phyloP scores from a whole-genome alignment of 2,113 vertebrate species.

The Sylvilagus bachmani region DNA sequence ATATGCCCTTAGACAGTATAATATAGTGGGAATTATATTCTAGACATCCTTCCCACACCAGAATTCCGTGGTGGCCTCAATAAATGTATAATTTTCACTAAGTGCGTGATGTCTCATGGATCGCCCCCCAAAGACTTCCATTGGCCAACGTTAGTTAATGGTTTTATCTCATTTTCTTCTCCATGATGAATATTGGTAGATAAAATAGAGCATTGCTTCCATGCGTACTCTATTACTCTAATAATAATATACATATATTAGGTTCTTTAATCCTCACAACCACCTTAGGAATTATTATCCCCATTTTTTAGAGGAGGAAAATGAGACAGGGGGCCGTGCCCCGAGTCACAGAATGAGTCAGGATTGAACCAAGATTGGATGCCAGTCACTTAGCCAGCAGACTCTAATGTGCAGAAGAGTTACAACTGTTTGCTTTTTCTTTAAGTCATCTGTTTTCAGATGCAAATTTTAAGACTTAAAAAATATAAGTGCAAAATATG shows the following conservation, averaged over 20 bases:
- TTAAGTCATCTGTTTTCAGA: background rate
- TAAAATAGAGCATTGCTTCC: conserved; percentile 28
- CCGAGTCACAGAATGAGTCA: background rate
- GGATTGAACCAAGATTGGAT: background rate
- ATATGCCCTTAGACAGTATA: background rate
- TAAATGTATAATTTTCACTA: conserved; percentile 61
- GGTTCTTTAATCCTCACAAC: conserved; percentile 37
- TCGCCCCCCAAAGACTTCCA: conserved; percentile 31
- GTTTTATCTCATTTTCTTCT: conserved; percentile 63
- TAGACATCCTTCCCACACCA: conserved; percentile 28
- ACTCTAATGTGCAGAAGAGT: background rate
- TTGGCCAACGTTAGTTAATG: conserved; percentile 18
- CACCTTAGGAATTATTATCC: conserved; percentile 21
- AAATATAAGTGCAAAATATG: conserved; percentile 8
- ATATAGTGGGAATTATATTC: conserved; percentile 38
- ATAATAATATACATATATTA: no score
- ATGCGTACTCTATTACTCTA: background rate
- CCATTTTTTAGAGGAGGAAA: conserved; percentile 42
- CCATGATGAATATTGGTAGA: conserved; percentile 13
- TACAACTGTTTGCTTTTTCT: background rate
- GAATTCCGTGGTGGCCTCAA: background rate
- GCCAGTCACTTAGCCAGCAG: background rate
- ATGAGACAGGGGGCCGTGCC: background rate
- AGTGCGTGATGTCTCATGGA: background rate
- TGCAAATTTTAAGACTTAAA: conserved; percentile 26